A percentile compares a stretch with the other conserved stretches of the same genome.
Conservation (phyloP, 2,113 vertebrate genomes). For the Copsychus sechellarum region DNA sequence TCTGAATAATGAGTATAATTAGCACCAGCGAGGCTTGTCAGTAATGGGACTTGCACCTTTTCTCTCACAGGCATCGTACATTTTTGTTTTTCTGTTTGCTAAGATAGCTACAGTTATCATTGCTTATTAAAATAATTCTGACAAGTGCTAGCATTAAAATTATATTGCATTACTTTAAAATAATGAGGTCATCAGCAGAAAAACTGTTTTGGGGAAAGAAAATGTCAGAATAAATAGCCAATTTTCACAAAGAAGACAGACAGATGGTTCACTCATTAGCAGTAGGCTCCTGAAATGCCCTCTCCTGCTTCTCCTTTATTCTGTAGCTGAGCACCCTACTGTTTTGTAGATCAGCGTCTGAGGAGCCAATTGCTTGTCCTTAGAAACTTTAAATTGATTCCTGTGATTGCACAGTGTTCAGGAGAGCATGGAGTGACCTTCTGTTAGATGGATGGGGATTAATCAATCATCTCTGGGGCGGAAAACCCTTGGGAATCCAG, state of each 20-base stretch:
- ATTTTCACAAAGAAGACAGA: constrained; percentile 22
- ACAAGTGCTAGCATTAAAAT: not conserved
- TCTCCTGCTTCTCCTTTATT: constrained; percentile 8
- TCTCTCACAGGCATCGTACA: not conserved
- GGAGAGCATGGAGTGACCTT: not conserved
- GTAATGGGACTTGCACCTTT: not conserved
- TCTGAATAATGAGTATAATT: constrained; percentile 35
- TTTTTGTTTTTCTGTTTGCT: not conserved
- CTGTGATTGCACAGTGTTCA: not conserved
- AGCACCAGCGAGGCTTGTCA: not conserved
- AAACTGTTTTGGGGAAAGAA: not conserved
- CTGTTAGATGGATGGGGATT: not conserved
- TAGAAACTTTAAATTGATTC: not conserved
- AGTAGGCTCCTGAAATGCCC: not conserved
- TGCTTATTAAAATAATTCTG: not conserved
- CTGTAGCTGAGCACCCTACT: constrained; percentile 10
- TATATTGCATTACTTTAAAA: constrained; percentile 10
- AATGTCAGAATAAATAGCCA: constrained; percentile 15
- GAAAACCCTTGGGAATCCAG: not conserved
- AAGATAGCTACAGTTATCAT: not conserved
- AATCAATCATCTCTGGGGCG: rapidly evolving
- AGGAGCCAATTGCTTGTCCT: not conserved
- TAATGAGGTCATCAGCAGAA: constrained; percentile 5
- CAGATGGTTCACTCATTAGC: constrained; percentile 56
- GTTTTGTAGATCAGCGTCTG: not conserved